Evolutionary conservation across 1,140 invertebrate genomes (phyloP).

Genomic region (Lepidotrigona ventralis): DNA sequence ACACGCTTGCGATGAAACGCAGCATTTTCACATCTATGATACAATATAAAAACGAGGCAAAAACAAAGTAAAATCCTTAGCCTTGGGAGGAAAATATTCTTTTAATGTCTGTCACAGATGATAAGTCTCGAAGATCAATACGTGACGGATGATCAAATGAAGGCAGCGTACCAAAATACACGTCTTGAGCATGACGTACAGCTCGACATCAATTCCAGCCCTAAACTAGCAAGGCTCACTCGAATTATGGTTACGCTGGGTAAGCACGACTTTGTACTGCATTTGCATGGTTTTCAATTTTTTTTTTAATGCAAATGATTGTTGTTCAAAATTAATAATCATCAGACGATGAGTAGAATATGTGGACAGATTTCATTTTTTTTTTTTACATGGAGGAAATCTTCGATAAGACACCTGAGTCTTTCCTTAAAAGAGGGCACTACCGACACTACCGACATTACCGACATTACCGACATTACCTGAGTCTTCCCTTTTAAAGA

Average conservation of each 20-base stretch:
- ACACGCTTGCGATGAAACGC: too few species aligned
- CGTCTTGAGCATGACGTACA: constrained; percentile 50
- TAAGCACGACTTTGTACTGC: neutral
- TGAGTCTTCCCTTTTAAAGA: too few species aligned
- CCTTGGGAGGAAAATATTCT: too few species aligned
- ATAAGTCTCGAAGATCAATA: constrained; percentile 49
- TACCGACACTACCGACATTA: too few species aligned
- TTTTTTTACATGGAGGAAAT: too few species aligned
- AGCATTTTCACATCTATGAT: neutral
- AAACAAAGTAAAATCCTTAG: too few species aligned
- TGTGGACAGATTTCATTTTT: too few species aligned
- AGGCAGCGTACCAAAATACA: constrained; percentile 52
- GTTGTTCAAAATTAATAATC: too few species aligned
- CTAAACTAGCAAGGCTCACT: constrained; percentile 51
- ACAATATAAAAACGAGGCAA: neutral
- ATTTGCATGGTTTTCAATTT: neutral
- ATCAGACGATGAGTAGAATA: too few species aligned
- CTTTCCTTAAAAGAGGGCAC: too few species aligned
- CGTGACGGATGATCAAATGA: constrained; percentile 38
- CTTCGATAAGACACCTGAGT: too few species aligned
- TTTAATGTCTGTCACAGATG: constrained; percentile 21
- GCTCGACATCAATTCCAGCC: constrained; percentile 56
- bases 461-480: too few species aligned
- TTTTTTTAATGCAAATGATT: neutral
- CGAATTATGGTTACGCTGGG: constrained; percentile 58